Evolutionary conservation across 2,888 invertebrate species (phyloP).

Genomic region (Trissonchulus sp.): DNA sequence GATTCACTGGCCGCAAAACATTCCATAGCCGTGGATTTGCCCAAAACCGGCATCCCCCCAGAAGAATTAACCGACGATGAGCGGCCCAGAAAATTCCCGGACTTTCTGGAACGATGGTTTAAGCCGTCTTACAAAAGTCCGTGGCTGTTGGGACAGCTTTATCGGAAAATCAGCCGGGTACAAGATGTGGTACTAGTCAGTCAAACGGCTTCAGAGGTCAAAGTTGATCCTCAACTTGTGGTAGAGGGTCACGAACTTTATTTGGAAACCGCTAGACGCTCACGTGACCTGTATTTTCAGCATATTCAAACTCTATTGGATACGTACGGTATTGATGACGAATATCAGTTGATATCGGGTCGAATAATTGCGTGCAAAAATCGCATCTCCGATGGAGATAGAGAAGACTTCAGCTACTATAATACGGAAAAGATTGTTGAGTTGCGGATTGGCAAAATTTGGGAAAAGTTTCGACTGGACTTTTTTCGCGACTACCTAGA

Average conservation of each 20-base stretch:
- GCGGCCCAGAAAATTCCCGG: conserved; percentile 35
- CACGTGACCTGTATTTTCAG: conserved; percentile 16
- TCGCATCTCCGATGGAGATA: conserved; percentile 45
- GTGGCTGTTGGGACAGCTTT: conserved; percentile 36
- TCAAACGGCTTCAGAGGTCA: conserved; percentile 24
- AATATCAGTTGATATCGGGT: conserved; percentile 44
- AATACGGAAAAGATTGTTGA: conserved; percentile 47
- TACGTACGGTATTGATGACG: conserved; percentile 44
- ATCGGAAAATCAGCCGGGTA: conserved; percentile 37
- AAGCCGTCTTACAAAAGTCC: conserved; percentile 37
- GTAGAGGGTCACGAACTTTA: conserved; percentile 33
- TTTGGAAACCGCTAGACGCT: conserved; percentile 16
- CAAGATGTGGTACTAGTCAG: conserved; percentile 39
- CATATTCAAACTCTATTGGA: conserved; percentile 41
- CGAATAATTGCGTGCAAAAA: conserved; percentile 35
- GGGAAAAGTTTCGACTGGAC: conserved; percentile 36
- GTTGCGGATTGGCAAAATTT: conserved; percentile 41
- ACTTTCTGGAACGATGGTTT: conserved; percentile 39
- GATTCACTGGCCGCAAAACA: conserved; percentile 43
- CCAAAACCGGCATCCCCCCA: conserved; percentile 49
- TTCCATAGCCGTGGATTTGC: conserved; percentile 50
- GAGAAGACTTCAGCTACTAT: conserved; percentile 48
- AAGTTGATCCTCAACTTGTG: conserved; percentile 31
- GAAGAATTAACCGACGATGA: not conserved
- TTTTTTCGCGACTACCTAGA: conserved; percentile 40